Conservation (phyloP, 2,797 vertebrate species). For the Enteromius unitaeniatus region DNA sequence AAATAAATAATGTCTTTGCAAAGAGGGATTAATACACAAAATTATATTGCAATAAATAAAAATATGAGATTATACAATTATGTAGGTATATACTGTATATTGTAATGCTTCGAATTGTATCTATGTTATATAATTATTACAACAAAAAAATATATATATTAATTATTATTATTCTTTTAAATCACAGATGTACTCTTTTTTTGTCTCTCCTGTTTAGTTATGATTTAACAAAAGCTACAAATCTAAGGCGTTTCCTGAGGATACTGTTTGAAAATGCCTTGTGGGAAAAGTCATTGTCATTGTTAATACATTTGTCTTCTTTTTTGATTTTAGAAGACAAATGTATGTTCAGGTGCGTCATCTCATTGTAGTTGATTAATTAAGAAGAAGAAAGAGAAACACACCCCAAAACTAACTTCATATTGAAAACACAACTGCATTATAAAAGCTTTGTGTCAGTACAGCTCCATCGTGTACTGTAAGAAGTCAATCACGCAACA, state of each 20-base stretch:
- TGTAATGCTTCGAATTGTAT: too few relatives aligned
- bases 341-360: neutral
- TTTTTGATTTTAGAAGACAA: constrained; percentile 7
- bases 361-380: neutral
- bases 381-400: neutral
- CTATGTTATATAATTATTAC: too few relatives aligned
- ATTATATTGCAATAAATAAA: too few relatives aligned
- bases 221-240: too few relatives aligned
- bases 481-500: neutral
- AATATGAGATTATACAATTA: too few relatives aligned
- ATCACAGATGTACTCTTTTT: too few relatives aligned
- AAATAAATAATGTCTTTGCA: neutral
- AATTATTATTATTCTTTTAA: too few relatives aligned
- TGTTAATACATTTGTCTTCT: too few relatives aligned
- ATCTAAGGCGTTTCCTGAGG: neutral
- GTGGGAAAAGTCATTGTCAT: neutral
- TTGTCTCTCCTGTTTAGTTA: neutral
- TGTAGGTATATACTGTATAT: too few relatives aligned
- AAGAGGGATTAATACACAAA: too few relatives aligned
- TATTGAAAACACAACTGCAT: neutral
- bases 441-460: neutral
- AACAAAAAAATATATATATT: too few relatives aligned
- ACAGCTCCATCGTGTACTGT: neutral
- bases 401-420: neutral
- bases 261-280: constrained; percentile 1